These are phyloP conservation scores for Hylaea fasciaria DNA, from an alignment of 2,888 invertebrate genomes.

Conservation along the genomic window DNA sequence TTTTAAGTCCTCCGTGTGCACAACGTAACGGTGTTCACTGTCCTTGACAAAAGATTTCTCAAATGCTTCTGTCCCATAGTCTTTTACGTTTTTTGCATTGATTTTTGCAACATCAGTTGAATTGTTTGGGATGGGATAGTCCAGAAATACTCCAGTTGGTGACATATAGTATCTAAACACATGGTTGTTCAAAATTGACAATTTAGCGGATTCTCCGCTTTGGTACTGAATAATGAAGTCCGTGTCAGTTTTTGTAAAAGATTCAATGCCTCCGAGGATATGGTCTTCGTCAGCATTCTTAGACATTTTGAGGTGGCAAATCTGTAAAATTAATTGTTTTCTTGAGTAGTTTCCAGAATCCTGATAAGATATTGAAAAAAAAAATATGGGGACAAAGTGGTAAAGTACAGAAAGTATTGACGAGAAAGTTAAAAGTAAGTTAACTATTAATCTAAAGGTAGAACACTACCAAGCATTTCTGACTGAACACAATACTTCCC, in stretches of 20 bases:
- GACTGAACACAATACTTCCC: no score
- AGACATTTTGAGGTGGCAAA: conserved; percentile 18
- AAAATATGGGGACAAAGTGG: not conserved
- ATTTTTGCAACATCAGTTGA: conserved; percentile 68
- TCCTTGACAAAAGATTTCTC: conserved; percentile 58
- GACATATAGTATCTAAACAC: conserved; percentile 76
- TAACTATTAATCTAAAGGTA: no score
- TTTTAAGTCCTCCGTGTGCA: conserved; percentile 64
- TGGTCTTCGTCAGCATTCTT: conserved; percentile 28
- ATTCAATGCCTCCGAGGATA: conserved; percentile 53
- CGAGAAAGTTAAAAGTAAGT: no score
- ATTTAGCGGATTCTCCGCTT: conserved; percentile 62
- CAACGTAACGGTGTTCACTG: conserved; percentile 50
- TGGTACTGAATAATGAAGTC: conserved; percentile 62
- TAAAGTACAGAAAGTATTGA: not conserved
- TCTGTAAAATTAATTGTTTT: conserved; percentile 25
- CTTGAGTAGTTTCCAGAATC: no score
- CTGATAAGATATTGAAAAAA: no score
- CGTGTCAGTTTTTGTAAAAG: conserved; percentile 58
- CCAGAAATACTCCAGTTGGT: conserved; percentile 63
- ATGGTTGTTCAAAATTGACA: conserved; percentile 71
- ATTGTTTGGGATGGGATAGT: conserved; percentile 69
- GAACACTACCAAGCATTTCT: no score
- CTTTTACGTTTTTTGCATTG: conserved; percentile 58
- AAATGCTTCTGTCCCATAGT: conserved; percentile 64